Evolutionary conservation across 2,888 invertebrate species (phyloP).

Genomic region (Nemotelus pantherinus): DNA sequence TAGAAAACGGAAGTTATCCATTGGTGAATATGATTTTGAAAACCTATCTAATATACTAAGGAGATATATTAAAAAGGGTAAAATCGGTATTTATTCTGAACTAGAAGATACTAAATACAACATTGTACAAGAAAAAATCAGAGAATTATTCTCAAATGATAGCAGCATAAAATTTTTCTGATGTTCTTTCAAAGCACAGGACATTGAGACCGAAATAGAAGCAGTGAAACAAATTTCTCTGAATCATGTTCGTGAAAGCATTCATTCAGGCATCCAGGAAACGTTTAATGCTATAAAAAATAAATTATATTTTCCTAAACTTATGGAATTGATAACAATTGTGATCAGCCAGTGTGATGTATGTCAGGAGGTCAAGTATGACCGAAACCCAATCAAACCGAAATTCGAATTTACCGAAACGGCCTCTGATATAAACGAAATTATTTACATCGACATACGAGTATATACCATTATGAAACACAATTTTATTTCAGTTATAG

Average conservation of each 20-base stretch:
- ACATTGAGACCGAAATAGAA: constrained; percentile 42
- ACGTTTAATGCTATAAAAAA: constrained; percentile 45
- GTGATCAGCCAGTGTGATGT: constrained; percentile 10
- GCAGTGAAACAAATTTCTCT: constrained; percentile 46
- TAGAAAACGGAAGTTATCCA: neutral
- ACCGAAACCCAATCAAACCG: constrained; percentile 4
- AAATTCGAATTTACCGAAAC: constrained; percentile 23
- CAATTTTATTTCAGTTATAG: no score
- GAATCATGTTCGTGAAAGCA: constrained; percentile 50
- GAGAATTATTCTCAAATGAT: constrained; percentile 47
- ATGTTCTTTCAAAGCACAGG: constrained; percentile 40
- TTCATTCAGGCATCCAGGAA: constrained; percentile 46
- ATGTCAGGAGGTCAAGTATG: neutral
- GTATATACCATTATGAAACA: constrained; percentile 19
- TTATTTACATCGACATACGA: constrained; percentile 24
- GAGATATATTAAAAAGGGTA: constrained; percentile 18
- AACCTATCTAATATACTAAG: constrained; percentile 15
- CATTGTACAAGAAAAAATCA: constrained; percentile 47
- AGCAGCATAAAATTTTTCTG: constrained; percentile 30
- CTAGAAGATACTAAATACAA: constrained; percentile 45
- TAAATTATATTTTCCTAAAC: constrained; percentile 48
- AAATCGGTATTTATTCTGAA: constrained; percentile 27
- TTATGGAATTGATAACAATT: constrained; percentile 15
- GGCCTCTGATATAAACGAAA: constrained; percentile 20
- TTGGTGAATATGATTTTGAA: constrained; percentile 43